phyloP scores from a whole-genome alignment of 2,888 invertebrate species.

The Ypsolopha sequella region DNA sequence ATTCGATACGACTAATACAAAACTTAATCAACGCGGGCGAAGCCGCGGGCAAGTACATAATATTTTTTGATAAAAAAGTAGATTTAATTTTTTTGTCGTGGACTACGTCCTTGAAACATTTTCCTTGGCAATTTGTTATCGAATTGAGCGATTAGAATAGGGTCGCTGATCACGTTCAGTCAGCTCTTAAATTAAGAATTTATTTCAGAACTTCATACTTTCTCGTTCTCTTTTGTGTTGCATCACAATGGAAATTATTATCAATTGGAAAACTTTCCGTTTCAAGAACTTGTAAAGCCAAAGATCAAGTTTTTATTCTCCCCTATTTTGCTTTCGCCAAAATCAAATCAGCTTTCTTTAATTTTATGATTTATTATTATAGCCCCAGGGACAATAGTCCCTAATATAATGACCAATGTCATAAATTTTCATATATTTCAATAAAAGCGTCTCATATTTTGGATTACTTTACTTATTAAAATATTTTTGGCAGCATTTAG shows the following conservation, averaged over 20 bases:
- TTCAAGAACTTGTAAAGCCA: slow-evolving; percentile 49
- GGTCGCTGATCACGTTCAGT: slow-evolving; percentile 44
- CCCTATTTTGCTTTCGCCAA: slow-evolving; percentile 26
- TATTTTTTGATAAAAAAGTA: no score
- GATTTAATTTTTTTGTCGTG: no score
- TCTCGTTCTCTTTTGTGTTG: slow-evolving; percentile 58
- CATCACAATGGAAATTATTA: slow-evolving; percentile 65
- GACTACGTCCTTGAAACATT: no score
- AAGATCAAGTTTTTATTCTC: slow-evolving; percentile 40
- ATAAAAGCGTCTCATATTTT: neutral
- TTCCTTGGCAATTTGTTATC: no score
- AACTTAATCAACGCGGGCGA: no score
- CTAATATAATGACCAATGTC: neutral
- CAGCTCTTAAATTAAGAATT: slow-evolving; percentile 65
- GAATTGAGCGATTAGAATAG: no score
- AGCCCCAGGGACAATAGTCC: neutral
- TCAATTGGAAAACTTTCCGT: slow-evolving; percentile 63
- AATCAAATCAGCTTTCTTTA: slow-evolving; percentile 14
- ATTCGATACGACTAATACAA: no score
- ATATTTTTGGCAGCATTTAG: neutral
- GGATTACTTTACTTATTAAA: neutral
- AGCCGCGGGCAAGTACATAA: no score
- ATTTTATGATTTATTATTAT: slow-evolving; percentile 25
- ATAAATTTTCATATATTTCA: neutral
- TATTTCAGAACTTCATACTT: slow-evolving; percentile 65